Conservation (phyloP, 2,113 vertebrate species). For the Syrmaticus mikado region DNA sequence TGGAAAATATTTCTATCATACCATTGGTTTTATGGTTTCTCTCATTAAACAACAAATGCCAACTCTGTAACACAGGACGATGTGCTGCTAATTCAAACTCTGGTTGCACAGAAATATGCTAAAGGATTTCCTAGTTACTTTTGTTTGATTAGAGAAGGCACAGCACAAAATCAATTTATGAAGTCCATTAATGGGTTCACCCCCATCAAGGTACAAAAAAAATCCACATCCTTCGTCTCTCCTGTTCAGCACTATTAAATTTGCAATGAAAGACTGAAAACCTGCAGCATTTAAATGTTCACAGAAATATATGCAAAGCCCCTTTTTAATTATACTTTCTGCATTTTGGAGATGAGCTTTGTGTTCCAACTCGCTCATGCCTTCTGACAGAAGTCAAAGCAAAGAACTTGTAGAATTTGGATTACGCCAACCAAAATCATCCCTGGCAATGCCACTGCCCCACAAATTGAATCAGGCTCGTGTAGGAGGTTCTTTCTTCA, state of each 20-base stretch:
- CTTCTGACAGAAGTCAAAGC: background rate
- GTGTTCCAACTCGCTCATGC: background rate
- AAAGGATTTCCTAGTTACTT: background rate
- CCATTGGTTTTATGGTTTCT: background rate
- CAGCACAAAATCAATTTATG: constrained; percentile 18
- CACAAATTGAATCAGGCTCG: background rate
- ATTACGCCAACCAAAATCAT: background rate
- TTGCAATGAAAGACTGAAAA: background rate
- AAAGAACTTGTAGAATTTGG: background rate
- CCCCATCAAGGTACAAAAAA: background rate
- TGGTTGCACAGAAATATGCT: background rate
- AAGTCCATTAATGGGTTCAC: background rate
- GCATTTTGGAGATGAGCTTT: background rate
- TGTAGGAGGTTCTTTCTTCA: background rate
- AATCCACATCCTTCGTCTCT: background rate
- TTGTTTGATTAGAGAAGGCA: constrained; percentile 9
- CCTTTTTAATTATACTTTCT: background rate
- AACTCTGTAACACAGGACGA: background rate
- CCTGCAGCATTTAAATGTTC: background rate
- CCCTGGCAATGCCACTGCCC: background rate
- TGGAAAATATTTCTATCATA: background rate
- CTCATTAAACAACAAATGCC: background rate
- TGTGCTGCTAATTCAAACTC: background rate
- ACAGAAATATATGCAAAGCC: background rate
- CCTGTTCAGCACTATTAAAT: background rate